These are phyloP conservation scores for Sceliomorpha sp. DNA, from an alignment of 2,888 invertebrate genomes.

Conservation along the genomic window DNA sequence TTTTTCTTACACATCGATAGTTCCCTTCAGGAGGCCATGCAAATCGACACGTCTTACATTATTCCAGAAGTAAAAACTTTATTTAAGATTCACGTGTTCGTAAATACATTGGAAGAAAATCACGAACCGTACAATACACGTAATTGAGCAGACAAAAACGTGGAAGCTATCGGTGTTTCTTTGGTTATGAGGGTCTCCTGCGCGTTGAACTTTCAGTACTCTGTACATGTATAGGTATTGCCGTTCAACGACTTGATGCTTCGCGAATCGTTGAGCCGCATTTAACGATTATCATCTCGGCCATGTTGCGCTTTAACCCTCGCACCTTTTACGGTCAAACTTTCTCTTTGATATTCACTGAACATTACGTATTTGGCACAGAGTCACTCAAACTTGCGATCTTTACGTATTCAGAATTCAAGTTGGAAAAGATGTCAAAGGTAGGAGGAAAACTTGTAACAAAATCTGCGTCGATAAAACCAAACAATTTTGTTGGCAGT, in stretches of 20 bases:
- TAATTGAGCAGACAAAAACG: conserved; percentile 30
- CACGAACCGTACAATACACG: conserved; percentile 1
- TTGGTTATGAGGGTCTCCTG: conserved; percentile 21
- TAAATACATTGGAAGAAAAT: conserved; percentile 1
- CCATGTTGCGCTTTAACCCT: conserved; percentile 41
- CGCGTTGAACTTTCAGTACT: conserved; percentile 29
- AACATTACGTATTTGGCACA: conserved; percentile 13
- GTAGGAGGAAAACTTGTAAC: no score
- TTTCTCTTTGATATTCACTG: conserved; percentile 45
- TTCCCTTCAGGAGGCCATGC: no score
- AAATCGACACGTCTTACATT: no score
- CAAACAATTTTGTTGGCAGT: no score
- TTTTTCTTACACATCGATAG: no score
- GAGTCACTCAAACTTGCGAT: conserved; percentile 33
- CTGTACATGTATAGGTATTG: conserved; percentile 25
- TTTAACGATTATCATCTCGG: conserved; percentile 49
- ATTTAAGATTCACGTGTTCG: background rate
- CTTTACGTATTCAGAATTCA: conserved; percentile 13
- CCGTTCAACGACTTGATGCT: conserved; percentile 42
- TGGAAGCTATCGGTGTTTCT: conserved; percentile 32
- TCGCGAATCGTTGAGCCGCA: conserved; percentile 46
- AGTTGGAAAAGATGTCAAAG: background rate
- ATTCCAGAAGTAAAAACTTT: background rate
- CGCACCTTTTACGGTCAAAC: conserved; percentile 35
- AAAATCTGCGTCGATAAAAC: no score